phyloP scores from a whole-genome alignment of 2,113 vertebrate species.

The Solea senegalensis region DNA sequence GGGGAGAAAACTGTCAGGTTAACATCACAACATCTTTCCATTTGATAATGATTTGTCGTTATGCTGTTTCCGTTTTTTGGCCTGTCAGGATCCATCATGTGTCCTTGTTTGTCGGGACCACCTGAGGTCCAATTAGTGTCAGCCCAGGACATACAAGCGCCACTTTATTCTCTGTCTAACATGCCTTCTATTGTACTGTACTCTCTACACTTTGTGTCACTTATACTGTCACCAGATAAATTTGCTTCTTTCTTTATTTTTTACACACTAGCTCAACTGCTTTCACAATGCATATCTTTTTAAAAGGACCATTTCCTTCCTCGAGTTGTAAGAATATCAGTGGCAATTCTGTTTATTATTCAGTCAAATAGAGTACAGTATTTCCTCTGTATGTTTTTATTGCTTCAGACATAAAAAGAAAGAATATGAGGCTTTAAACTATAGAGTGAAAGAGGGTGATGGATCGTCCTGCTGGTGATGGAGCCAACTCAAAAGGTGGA shows the following conservation, averaged over 20 bases:
- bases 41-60: no score
- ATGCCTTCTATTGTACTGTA: constrained; percentile 5
- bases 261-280: no score
- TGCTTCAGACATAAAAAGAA: background rate
- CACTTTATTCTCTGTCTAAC: background rate
- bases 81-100: constrained; percentile 2
- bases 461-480: constrained; percentile 22
- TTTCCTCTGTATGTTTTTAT: background rate
- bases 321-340: no score
- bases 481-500: constrained; percentile 53
- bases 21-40: no score
- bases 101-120: constrained; percentile 30
- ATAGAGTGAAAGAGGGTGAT: constrained; percentile 19
- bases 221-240: no score
- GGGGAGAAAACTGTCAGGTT: background rate
- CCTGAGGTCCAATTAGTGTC: constrained; percentile 18
- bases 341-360: background rate
- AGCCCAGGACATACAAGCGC: constrained; percentile 5
- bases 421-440: background rate
- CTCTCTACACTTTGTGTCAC: background rate
- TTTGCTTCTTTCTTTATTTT: no score
- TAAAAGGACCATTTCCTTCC: no score
- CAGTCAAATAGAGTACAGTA: background rate
- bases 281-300: no score
- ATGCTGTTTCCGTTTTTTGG: no score